Base-by-base conservation (phyloP, 1,140 invertebrate genomes). In the Drosophila watanabei region DNA sequence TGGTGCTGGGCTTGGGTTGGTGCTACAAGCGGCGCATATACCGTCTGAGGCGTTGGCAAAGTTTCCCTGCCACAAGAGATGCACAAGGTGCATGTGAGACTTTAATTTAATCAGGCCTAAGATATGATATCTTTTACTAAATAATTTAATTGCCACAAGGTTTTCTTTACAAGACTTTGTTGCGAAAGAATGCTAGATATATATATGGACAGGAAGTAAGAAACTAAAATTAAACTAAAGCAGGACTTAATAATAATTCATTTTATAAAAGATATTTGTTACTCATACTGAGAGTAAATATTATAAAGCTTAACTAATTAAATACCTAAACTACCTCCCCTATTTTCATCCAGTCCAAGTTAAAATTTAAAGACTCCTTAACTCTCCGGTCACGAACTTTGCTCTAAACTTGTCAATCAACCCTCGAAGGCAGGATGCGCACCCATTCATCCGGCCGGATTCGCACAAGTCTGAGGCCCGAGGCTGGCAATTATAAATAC, bases 401-500 rank as follows among this genome's bases (percentile, higher is more conserved):
- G 13, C 43, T 9, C 33, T 62, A 80, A 75, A 85, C 46, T 79
- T 63, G 39, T 59, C 16, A 43, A 68, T 52, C 41, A 10, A 16
- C 46, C 64, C 78, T 43, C 63, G 49, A 14, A 24, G 37, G 24
- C 37, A 37, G 48, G 48, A 28, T 49, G 48, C 16, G 20, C 35
- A 39, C 10, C 46, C 52, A 61, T 61, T 20, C 39, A 79, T 52
- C 62, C 37, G 39, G 39, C 52, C 58, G 61, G 57, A 73, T 70
- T 65, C 46, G 69, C 52, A 80, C 54, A 45, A 76, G 69, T 75
- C 56, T 66, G 51, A 43, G 76, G 68, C 77, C 56, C 49, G 9
- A 56, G 69, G 80, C 64, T 54, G 69, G 63, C 48, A 78, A 84
- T 89, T 87, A 89, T 80, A 84, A 77, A 89, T 78, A 80, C 71